These are phyloP conservation scores for Ellobius talpinus DNA, from an alignment of 2,113 vertebrate genomes.

Conservation along the genomic window DNA sequence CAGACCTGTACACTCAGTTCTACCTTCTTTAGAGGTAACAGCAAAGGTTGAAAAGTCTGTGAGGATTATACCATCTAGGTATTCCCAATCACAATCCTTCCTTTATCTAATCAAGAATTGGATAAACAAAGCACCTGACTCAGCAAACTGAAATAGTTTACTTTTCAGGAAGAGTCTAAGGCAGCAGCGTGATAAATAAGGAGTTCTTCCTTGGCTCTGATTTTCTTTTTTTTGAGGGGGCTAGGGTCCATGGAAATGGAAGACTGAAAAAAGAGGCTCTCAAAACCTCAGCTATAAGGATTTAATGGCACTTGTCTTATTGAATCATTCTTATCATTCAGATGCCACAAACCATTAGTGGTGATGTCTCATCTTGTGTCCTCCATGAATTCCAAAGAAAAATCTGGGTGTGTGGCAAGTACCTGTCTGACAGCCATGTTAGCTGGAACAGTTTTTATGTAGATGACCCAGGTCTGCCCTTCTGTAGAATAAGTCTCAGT, in stretches of 20 bases:
- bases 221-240: neutral
- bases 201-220: neutral
- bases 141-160: neutral
- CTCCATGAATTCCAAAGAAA: constrained; percentile 83
- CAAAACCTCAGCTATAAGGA: constrained; percentile 74
- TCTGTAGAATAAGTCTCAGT: constrained; percentile 84
- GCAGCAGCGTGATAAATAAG: neutral
- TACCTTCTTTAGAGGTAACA: neutral
- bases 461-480: constrained; percentile 92
- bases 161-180: constrained; percentile 21
- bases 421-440: constrained; percentile 96
- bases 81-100: neutral
- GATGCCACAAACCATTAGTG: constrained; percentile 62
- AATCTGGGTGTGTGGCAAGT: constrained; percentile 88
- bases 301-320: constrained; percentile 75
- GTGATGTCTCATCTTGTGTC: neutral
- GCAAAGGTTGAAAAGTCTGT: neutral
- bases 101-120: neutral
- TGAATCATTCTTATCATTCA: constrained; percentile 51
- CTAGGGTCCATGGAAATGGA: neutral
- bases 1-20: neutral
- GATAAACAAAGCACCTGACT: neutral
- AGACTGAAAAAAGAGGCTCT: neutral
- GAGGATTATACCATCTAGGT: neutral
- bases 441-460: constrained; percentile 92